Base-by-base conservation (phyloP, 2,797 vertebrate species). In the Sebastiscus albofasciatus region DNA sequence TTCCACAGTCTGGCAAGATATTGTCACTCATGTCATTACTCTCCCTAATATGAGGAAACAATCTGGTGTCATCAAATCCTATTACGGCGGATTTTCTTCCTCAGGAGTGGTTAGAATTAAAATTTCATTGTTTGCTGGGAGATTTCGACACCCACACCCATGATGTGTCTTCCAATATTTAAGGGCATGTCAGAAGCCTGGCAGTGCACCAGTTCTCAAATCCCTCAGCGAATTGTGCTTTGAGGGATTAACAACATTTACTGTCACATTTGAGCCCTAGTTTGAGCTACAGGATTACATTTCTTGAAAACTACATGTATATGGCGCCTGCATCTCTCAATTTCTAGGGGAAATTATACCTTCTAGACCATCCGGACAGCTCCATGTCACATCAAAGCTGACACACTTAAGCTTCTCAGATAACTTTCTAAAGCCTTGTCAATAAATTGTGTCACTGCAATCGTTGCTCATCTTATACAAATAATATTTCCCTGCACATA, bases 21-120 rank as follows among this genome's bases (percentile, higher is more conserved):
- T 92, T 94, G 87, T 94, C 92, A 92, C 87, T 94, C 91, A 92
- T 88, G 90, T 94, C 85, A 91, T 95, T 93, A 87, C 87, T 87
- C 76, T 73, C 67, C 84, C 78, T 93, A 92, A 95, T 94, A 88
- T 86, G 85, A 89, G 93, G 91, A 94, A 95, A 95, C 94, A 94
- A 92, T 95, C 90, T 93, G 88, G 80, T 89, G 88, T 91, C 85
- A 94, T 94, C 90, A 89, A 92, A 95, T 93, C 90, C 92, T 92
- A 93, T 95, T 93, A 94, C 81, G 83, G 87, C 33, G 67, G 85
- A 89, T 92, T 92, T 93, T 86, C 86, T 85, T 92, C 90, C 89
- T 93, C 86, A 75, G 88, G 83, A 93, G 90, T 85, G 86, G 80
- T 84, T 81, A 33, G 87, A 93, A 95, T 95, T 93, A 93, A 94